Percentiles rank a stretch among this genome's conserved stretches.
Conservation (phyloP, 2,888 invertebrate genomes). For the Cyrtodaria siliqua region DNA sequence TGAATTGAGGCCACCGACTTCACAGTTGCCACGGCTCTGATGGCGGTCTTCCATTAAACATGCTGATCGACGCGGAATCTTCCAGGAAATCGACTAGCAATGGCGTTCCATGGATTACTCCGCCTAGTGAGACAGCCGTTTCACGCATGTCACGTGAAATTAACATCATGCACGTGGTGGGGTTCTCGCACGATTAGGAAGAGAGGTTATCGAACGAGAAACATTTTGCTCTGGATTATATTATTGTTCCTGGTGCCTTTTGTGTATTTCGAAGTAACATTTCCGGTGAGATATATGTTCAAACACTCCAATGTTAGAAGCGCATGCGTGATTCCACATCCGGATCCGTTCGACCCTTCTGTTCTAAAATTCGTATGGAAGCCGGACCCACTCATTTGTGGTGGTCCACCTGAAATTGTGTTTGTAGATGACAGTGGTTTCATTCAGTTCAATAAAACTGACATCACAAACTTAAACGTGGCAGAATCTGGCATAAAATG, state of each 20-base stretch:
- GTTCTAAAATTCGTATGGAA: constrained; percentile 63
- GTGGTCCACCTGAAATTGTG: constrained; percentile 31
- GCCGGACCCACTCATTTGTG: constrained; percentile 57
- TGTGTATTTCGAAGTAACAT: constrained; percentile 54
- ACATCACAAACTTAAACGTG: constrained; percentile 18
- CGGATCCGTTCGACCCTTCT: constrained; percentile 56
- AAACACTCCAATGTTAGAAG: constrained; percentile 42
- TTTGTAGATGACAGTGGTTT: constrained; percentile 38
- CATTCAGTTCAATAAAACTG: constrained; percentile 44
- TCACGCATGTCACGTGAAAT: no score
- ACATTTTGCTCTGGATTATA: neutral
- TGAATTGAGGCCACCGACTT: no score
- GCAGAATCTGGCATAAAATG: constrained; percentile 24
- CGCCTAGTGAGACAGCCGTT: no score
- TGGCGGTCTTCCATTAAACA: no score
- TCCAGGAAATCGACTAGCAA: no score
- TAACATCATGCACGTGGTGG: no score
- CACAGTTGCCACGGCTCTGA: no score
- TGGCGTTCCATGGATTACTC: no score
- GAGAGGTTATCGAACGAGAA: no score
- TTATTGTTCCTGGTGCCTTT: neutral
- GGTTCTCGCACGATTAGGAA: no score
- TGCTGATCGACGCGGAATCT: no score
- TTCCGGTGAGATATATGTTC: constrained; percentile 54
- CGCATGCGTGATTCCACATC: constrained; percentile 50